Evolutionary conservation across 2,888 invertebrate species (phyloP), one percentile per base, ranked within the genome.

Genomic region (Caenorhabditis japonica): DNA sequence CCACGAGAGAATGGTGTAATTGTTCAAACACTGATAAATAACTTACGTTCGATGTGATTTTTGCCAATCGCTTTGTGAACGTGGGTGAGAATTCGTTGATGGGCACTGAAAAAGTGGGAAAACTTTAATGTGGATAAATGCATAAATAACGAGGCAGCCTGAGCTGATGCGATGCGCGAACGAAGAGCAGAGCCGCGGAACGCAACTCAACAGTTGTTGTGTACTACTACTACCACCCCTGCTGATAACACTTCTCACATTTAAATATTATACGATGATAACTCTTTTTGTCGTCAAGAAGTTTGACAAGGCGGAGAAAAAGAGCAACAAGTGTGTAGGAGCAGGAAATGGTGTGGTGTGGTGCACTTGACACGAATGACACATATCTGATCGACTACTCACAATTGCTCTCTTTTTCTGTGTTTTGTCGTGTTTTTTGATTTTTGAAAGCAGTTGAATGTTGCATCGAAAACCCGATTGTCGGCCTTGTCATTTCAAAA

Each of bases 41-140:
- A 75, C 75, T 75, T 30, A 75, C 75, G 43, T 75, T 75, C 25
- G 69, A 52, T 60, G 62, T 75, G 41, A 46, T 75, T 55, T 53
- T 59, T 8, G 75, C 58, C 46, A 75, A 44, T 41, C 25, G 43
- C 27, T 64, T 47, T 34, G 60, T 69, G 59, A 69, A 75, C n/a
- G 39, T n/a, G 4, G 62, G 39, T 19, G 75, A 55, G 55, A 39
- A 49, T 34, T 75, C 69, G 75, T 75, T 75, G 62, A 64, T 47
- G 10, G 75, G 75, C 21, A 75, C 75, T 75, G 69, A 38, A 60
- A 69, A 30, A 30, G 13, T 23, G 23, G 23, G 34, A 34, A 38
- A 27, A 19, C 15, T 21, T 27, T 23, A 25, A 4, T 36, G n/a
- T 44, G 58, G 49, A 52, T 53, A 44, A 44, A 52, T 44, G 27